Evolutionary conservation across 2,888 invertebrate genomes (phyloP), one percentile per base, ranked within the genome.

Genomic region (Phymatocera aterrima): DNA sequence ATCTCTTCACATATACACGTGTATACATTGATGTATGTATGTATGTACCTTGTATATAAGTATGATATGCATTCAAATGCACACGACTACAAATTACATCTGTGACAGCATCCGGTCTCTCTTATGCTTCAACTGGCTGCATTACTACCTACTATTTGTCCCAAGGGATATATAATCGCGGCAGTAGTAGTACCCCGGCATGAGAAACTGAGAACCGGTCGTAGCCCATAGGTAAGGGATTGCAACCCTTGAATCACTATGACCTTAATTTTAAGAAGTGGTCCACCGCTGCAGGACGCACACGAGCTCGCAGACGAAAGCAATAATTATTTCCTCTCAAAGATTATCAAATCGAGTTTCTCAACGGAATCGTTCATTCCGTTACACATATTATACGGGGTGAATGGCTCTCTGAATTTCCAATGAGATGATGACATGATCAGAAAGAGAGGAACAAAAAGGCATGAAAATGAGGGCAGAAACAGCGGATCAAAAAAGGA

Each of bases 101-200:
- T 82, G 82, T 60, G 84, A 75, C 84, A 80, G 83, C 85, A 85
- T 85, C 85, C 85, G 85, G 85, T 77, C 79, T 57, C 75, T 46
- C 34, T 46, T 10, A 18, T 15, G 5, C 70, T 37, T 5, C 60
- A 61, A 31, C 46, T 3, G 4, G n/a, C 40, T 43, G n/a, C 72
- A 65, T 57, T 24, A 31, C 77, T 64, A 75, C 68, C 57, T 28
- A 81, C 64, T 78, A 82, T 82, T 77, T 70, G 72, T 82, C 83
- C 82, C 80, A 64, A 77, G 81, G 84, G 81, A 83, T 57, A 83
- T n/a, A n/a, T 85, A 84, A 83, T 85, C 83, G 82, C 84, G 83
- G 85, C 85, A 83, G 84, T 81, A 78, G 77, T n/a, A n/a, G n/a
- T n/a, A n/a, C n/a, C n/a, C n/a, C n/a, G n/a, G n/a, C n/a, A n/a